Conservation (phyloP, 2,888 invertebrate genomes). For the Belgica antarctica region DNA sequence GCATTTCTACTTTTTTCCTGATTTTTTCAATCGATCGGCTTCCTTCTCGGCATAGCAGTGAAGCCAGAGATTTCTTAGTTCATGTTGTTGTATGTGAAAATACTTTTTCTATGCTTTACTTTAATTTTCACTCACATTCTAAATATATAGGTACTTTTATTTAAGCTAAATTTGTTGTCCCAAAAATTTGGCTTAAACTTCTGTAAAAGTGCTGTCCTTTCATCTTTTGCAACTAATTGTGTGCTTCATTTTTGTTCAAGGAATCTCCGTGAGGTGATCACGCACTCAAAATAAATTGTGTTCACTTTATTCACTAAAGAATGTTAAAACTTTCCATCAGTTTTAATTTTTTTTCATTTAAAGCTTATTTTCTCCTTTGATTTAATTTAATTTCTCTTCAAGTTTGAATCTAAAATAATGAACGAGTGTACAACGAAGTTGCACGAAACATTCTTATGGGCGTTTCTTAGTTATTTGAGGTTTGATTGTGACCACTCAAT, state of each 20-base stretch:
- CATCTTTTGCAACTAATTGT: neutral
- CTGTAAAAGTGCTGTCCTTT: neutral
- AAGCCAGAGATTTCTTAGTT: too few species aligned
- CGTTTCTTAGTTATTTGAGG: too few species aligned
- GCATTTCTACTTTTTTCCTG: neutral
- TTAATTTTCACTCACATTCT: neutral
- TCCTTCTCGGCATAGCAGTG: neutral
- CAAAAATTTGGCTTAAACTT: conserved; percentile 31
- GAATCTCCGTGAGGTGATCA: neutral
- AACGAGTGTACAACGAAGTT: neutral
- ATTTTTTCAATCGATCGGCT: too few species aligned
- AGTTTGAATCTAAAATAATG: neutral
- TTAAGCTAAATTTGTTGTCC: conserved; percentile 39
- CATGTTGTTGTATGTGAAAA: conserved; percentile 15
- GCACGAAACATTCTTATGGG: neutral
- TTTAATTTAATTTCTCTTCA: neutral
- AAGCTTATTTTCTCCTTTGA: conserved; percentile 33
- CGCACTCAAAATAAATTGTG: neutral
- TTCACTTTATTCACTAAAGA: neutral
- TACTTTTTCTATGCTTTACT: neutral
- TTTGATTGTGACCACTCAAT: neutral
- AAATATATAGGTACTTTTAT: conserved; percentile 27
- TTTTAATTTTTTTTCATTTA: conserved; percentile 17
- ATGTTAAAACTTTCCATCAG: conserved; percentile 12
- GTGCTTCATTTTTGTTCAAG: neutral